These are phyloP conservation scores for Bombus superbus DNA, from an alignment of 1,140 invertebrate genomes.

Conservation along the genomic window DNA sequence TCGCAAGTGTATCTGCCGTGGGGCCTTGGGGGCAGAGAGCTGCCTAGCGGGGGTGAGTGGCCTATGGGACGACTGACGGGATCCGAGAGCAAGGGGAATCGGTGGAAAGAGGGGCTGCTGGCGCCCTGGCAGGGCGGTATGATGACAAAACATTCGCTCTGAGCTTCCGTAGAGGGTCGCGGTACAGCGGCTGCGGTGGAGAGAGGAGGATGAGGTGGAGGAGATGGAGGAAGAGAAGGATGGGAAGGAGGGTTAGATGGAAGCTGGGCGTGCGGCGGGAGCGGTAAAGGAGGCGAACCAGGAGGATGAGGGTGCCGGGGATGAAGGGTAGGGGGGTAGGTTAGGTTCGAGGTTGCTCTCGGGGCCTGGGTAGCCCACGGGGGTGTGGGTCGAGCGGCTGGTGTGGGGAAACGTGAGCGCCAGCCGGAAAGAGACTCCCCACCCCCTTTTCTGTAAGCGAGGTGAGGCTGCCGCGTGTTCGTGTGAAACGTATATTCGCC, in stretches of 20 bases:
- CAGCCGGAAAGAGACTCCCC: conserved; percentile 69
- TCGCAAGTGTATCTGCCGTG: conserved; percentile 76
- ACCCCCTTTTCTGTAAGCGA: conserved; percentile 61
- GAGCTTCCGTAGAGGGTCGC: conserved; percentile 71
- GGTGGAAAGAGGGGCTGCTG: conserved; percentile 57
- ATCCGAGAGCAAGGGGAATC: conserved; percentile 16
- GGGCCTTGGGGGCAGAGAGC: conserved; percentile 61
- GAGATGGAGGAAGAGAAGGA: conserved; percentile 5
- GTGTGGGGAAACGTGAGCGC: conserved; percentile 70
- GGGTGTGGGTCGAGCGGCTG: conserved; percentile 58
- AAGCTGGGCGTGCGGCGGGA: conserved; percentile 49
- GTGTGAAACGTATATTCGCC: conserved; percentile 58
- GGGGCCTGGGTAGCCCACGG: conserved; percentile 53
- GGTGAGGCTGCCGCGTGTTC: conserved; percentile 65
- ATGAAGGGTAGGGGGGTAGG: conserved; percentile 47
- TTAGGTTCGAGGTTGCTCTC: conserved; percentile 67
- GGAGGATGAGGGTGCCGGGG: conserved; percentile 38
- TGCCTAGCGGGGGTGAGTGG: conserved; percentile 22
- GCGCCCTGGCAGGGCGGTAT: conserved; percentile 68
- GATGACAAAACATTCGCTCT: conserved; percentile 78
- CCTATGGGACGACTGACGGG: conserved; percentile 20
- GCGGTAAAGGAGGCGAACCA: conserved; percentile 31
- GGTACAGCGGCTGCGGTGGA: conserved; percentile 34
- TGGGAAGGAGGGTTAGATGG: conserved; percentile 39
- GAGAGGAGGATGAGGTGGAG: background rate